Base-by-base conservation (phyloP, 2,113 vertebrate genomes). In the Myrmophylax atrothorax region DNA sequence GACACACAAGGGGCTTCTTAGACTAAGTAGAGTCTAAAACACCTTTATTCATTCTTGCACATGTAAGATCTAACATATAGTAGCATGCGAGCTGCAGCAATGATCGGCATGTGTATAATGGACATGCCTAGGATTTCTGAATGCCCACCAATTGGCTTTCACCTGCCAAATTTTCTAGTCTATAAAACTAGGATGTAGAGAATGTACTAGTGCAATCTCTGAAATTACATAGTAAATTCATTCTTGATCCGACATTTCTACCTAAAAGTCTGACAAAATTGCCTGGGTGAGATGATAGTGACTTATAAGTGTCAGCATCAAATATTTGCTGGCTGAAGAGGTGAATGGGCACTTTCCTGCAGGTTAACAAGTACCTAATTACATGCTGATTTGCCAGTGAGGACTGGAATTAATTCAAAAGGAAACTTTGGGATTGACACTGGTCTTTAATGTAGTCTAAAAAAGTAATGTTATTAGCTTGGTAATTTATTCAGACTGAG, bases 401-500 rank as follows among this genome's bases (percentile, higher is more conserved):
- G 29, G 64, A 67, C 25, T 87, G 47, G 25, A 87, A 84, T 93
- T 58, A 74, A 38, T 86, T 70, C 3, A 69, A 64, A 86, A 84
- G 12, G 10, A 72, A 16, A 53, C 47, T 86, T 70, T 77, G 35
- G 17, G 47, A 86, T 47, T 87, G 72, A 64, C n/a, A 59, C 10
- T 86, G 68, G 24, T 96, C 79, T 92, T 93, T 75, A 94, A 84
- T 80, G 42, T 7, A 78, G 68, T 78, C 64, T 92, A 59, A 90
- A 78, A 84, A 83, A 25, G 12, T 59, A 59, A 53, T 19, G 29
- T 44, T 89, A 82, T 94, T 94, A 93, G 9, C 52, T 84, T 75
- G 68, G 60, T 87, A 87, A 96, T 95, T 94, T 95, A 94, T 94
- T 97, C 94, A 76, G 44, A 46, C 18, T 44, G 67, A 97, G 38